Conservation (phyloP, 1,140 invertebrate genomes). For the Stratiolaelaps scimitus region DNA sequence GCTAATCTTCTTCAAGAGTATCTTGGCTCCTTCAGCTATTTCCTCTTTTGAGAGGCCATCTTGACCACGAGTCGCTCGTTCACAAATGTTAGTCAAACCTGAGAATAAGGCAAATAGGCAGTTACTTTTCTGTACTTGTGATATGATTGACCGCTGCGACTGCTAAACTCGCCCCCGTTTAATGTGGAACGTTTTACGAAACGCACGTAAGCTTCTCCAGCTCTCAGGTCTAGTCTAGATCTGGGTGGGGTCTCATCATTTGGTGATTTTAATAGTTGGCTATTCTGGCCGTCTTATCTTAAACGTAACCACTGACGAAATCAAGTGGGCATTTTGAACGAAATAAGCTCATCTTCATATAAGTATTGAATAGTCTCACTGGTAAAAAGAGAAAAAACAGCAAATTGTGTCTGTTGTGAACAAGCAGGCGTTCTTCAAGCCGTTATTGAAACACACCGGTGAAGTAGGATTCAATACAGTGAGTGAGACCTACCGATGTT, state of each 20-base stretch:
- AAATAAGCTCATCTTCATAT: too few relatives aligned
- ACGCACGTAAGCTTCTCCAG: neutral
- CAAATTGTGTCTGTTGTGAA: constrained; percentile 51
- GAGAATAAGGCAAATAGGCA: neutral
- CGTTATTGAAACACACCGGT: constrained; percentile 91
- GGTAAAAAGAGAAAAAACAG: too few relatives aligned
- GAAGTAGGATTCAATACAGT: constrained; percentile 46
- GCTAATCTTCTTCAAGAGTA: constrained; percentile 76
- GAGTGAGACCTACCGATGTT: constrained; percentile 57
- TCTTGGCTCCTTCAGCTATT: constrained; percentile 86
- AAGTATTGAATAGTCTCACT: too few relatives aligned
- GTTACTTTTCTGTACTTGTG: neutral
- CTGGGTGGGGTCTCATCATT: neutral
- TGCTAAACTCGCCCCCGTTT: neutral
- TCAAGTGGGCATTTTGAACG: too few relatives aligned
- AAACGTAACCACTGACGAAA: too few relatives aligned
- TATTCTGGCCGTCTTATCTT: neutral
- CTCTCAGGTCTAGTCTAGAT: neutral
- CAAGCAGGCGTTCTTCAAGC: constrained; percentile 89
- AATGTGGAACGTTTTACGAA: neutral
- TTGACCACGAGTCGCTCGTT: neutral
- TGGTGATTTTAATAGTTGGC: neutral
- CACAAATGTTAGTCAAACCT: neutral
- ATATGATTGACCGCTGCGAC: neutral
- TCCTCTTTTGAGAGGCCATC: constrained; percentile 49